Evolutionary conservation across 2,113 vertebrate genomes (phyloP), one percentile per base, ranked within the genome.

Genomic region (Muntiacus muntjak): DNA sequence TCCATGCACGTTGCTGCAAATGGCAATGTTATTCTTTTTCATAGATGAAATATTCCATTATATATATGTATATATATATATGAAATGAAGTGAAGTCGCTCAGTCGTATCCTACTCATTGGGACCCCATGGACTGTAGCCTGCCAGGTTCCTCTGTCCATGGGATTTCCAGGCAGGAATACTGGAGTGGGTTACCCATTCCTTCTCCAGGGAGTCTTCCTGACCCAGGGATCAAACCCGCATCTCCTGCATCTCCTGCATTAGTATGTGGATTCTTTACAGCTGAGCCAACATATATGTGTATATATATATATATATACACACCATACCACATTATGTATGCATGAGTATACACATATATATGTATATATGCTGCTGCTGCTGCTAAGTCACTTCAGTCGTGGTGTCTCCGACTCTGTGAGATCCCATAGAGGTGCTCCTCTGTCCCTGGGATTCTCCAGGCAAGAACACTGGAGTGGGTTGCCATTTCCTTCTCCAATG

Each of bases 231-330:
- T 74, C 67, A 74, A 40, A 74, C 19, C 19, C 5, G 0, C 19
- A 12, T 71, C 19, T 71, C 17, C 33, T 67, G 8, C 16, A 19
- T 36, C 64, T 67, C 19, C n/a, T 71, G 19, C 19, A 40, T 74
- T 74, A 40, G 67, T 25, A 74, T 0, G 1, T 40, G 21, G 5
- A 74, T 74, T 40, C 67, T 76, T 76, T 76, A 43, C 71, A 40
- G 36, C 12, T 76, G 23, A 76, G 23, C 71, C 71, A 74, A 78
- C 3, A 45, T 15, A 26, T 45, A 43, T 45, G 45, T 45, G 2
- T 36, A 36, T 36, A 36, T 40, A 3, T 26, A 26, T 5, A 50
- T 6, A 50, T 1, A 19, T 0, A 50, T 1, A 52, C 2, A 33
- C 17, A n/a, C 10, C 47, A 54, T 54, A 23, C 17, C 30, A n/a